Conservation (phyloP, 2,888 invertebrate species). For the Campaea margaritaria region DNA sequence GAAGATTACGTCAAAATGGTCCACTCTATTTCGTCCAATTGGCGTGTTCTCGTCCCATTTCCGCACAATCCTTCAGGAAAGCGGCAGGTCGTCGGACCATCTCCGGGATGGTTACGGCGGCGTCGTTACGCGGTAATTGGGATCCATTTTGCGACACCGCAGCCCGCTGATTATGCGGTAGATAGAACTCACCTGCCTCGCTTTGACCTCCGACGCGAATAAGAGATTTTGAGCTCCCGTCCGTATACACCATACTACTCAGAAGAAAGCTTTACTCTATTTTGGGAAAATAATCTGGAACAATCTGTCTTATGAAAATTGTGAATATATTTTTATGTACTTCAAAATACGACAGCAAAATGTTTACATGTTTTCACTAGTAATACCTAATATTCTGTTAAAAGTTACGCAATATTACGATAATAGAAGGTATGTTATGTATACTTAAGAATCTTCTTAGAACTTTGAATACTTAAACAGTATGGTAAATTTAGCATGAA, state of each 20-base stretch:
- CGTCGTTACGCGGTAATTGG: constrained; percentile 47
- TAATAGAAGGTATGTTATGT: no score
- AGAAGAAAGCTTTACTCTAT: constrained; percentile 27
- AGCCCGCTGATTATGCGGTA: constrained; percentile 45
- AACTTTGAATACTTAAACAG: constrained; percentile 1
- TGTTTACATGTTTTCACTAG: background rate
- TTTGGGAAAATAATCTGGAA: constrained; percentile 25
- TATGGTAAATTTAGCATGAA: constrained; percentile 12
- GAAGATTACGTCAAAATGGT: constrained; percentile 34
- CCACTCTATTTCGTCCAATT: constrained; percentile 39
- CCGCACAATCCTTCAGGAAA: constrained; percentile 39
- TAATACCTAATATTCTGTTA: background rate
- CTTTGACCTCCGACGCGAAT: constrained; percentile 36
- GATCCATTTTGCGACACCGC: constrained; percentile 45
- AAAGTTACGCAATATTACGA: no score
- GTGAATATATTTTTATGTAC: constrained; percentile 12
- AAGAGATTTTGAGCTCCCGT: constrained; percentile 38
- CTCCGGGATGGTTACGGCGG: constrained; percentile 45
- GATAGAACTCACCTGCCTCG: constrained; percentile 40
- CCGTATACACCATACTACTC: constrained; percentile 24
- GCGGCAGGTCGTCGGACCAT: constrained; percentile 43
- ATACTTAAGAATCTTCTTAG: background rate
- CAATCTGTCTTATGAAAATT: constrained; percentile 22
- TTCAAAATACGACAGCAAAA: background rate
- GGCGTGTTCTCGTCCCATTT: constrained; percentile 41